Evolutionary conservation across 1,140 invertebrate genomes (phyloP).

Genomic region (Drosophila kikkawai): DNA sequence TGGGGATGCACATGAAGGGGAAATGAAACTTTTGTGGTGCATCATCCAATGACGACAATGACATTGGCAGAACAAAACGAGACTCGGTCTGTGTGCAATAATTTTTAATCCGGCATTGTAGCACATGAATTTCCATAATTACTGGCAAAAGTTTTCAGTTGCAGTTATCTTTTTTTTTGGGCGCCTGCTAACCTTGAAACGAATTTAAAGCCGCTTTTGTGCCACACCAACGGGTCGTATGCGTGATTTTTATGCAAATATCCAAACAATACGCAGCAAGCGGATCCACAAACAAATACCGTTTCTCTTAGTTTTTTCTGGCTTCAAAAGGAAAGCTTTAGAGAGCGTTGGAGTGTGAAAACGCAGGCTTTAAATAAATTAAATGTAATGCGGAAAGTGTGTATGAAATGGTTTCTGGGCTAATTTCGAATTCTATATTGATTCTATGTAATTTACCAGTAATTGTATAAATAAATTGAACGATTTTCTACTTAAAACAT

Average conservation of each 20-base stretch:
- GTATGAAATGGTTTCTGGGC: conserved; percentile 26
- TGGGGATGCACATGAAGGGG: conserved; percentile 60
- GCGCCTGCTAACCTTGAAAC: conserved; percentile 60
- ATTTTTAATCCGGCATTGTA: conserved; percentile 61
- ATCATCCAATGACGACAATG: conserved; percentile 49
- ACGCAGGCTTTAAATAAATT: conserved; percentile 78
- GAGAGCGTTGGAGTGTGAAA: conserved; percentile 64
- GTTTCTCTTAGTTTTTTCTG: conserved; percentile 19
- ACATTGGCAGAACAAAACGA: conserved; percentile 57
- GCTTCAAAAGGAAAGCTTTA: conserved; percentile 9
- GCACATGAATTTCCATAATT: conserved; percentile 75
- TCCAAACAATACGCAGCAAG: conserved; percentile 57
- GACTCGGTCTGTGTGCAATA: conserved; percentile 50
- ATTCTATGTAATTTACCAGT: too few species aligned
- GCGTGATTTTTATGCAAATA: conserved; percentile 78
- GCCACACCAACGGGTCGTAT: conserved; percentile 49
- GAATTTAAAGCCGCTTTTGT: conserved; percentile 55
- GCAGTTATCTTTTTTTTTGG: conserved; percentile 19
- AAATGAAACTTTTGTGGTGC: conserved; percentile 69
- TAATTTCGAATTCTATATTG: too few species aligned
- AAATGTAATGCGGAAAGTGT: conserved; percentile 56
- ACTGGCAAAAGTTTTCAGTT: conserved; percentile 43
- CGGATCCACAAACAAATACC: conserved; percentile 65
- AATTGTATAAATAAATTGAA: too few species aligned
- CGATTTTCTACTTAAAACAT: too few species aligned